Evolutionary conservation across 2,888 invertebrate species (phyloP), one percentile per base, ranked within the genome.

Genomic region (Copidosoma aretas): DNA sequence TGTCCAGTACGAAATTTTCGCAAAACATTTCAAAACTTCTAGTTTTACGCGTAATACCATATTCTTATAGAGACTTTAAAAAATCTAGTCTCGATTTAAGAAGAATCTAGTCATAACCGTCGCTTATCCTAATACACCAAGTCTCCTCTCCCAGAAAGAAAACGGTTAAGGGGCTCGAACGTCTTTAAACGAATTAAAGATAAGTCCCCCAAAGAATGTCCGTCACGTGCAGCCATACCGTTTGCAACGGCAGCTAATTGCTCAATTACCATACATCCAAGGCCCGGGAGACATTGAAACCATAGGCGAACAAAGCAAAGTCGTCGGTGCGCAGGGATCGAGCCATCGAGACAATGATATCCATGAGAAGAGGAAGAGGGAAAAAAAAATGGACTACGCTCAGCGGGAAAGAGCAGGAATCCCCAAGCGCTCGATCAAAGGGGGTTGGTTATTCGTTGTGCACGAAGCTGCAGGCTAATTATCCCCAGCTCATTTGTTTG

Each of bases 191-290:
- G 64, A 64, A 64, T 64, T 21, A 64, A 32, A 32, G 3, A 5
- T 32, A 32, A 32, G 32, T 8, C 22, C 41, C 39, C 32, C 4
- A 24, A 25, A 43, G 21, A 25, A 19, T 21, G 56, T 14, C n/a
- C 39, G 0, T 5, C 17, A 21, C 4, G 43, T 15, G 12, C 14
- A 46, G 14, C 14, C 10, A 41, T 8, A n/a, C 46, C 8, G 14
- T 8, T 51, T 1, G 15, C 22, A 32, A 19, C 64, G 14, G 25
- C 46, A 12, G 1, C 62, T 67, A 67, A 67, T 67, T 67, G 67
- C 61, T 61, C 60, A 43, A 67, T 67, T 67, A 67, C 21, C 67
- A 67, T 67, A 67, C 21, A 5, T 32, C 67, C 51, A 61, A 61
- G 57, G 43, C 57, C 14, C 17, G 1, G 1, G 15, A 15, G 60